Percentiles rank a stretch among this genome's conserved stretches.
Evolutionary conservation across 2,113 vertebrate genomes (phyloP).

Genomic region (Petromus typicus): DNA sequence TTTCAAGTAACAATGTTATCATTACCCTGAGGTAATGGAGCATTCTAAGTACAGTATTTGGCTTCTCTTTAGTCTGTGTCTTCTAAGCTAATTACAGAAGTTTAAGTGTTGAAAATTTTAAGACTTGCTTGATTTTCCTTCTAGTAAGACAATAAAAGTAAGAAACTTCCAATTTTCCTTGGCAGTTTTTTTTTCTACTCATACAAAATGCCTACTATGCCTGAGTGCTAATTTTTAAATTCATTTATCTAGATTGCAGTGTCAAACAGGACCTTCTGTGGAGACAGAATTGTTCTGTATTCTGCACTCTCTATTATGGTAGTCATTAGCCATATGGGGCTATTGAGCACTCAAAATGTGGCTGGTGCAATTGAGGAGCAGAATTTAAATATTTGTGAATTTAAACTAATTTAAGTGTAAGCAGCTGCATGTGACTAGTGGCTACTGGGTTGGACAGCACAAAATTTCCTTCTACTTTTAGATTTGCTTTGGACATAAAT

Average conservation of each 20-base stretch:
- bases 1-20: background rate
- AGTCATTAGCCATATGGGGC: background rate
- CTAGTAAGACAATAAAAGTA: background rate
- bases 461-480: background rate
- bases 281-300: background rate
- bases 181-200: background rate
- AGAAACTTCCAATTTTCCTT: background rate
- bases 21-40: background rate
- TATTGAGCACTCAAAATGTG: background rate
- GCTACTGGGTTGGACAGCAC: background rate
- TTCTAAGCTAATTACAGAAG: background rate
- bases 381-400: background rate
- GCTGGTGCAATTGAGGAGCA: background rate
- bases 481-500: background rate
- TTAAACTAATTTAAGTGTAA: background rate
- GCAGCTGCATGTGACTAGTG: background rate
- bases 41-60: background rate
- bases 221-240: background rate
- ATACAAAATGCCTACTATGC: background rate
- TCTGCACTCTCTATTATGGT: background rate
- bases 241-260: background rate
- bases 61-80: background rate
- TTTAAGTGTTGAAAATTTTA: slow-evolving; percentile 33
- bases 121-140: slow-evolving; percentile 17
- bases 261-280: background rate